Conservation (phyloP, 2,888 invertebrate genomes). For the Melanargia galathea region DNA sequence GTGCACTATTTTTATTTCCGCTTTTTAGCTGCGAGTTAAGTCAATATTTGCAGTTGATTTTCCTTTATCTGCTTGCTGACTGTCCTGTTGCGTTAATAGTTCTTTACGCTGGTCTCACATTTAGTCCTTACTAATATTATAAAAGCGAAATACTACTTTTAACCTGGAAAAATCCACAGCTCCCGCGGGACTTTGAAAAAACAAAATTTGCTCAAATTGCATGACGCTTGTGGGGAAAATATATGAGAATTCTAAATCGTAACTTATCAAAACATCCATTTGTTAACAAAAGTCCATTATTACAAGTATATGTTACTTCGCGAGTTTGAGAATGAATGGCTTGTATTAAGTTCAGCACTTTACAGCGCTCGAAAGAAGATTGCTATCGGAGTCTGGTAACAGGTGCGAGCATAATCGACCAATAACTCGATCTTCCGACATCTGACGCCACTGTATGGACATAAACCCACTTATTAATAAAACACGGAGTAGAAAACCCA, state of each 20-base stretch:
- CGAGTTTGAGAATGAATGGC: neutral
- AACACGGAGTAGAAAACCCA: neutral
- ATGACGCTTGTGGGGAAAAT: too few species aligned
- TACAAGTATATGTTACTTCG: neutral
- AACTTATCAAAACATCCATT: too few species aligned
- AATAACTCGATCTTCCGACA: constrained; percentile 9
- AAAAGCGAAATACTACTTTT: too few species aligned
- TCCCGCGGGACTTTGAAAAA: too few species aligned
- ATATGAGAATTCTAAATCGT: too few species aligned
- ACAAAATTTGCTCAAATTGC: too few species aligned
- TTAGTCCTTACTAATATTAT: too few species aligned
- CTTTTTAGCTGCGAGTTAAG: constrained; percentile 20
- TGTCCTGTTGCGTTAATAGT: neutral
- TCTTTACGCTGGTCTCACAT: neutral
- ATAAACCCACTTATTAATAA: constrained; percentile 13
- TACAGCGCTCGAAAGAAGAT: constrained; percentile 30
- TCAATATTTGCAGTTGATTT: constrained; percentile 20
- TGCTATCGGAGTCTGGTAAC: constrained; percentile 27
- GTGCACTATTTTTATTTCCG: constrained; percentile 20
- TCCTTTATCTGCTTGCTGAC: constrained; percentile 7
- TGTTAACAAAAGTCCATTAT: too few species aligned
- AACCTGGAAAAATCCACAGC: too few species aligned
- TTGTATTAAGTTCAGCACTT: constrained; percentile 9
- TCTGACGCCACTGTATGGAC: constrained; percentile 2
- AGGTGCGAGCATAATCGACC: constrained; percentile 22